Base-by-base conservation (phyloP, 1,140 invertebrate genomes). In the Belonocnema kinseyi region DNA sequence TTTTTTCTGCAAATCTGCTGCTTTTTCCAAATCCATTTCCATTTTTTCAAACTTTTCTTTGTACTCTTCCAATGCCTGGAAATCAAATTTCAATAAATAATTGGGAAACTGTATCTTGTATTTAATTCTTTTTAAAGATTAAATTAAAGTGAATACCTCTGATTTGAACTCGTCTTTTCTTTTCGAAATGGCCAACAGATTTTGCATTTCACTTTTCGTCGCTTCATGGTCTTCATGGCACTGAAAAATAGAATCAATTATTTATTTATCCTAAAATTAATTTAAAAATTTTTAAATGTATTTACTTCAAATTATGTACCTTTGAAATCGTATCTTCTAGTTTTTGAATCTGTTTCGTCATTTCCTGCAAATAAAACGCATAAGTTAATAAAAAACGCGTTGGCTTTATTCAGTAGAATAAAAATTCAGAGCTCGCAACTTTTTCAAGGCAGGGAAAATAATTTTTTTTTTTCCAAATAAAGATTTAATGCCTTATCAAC, bases 1-100 rank as follows among this genome's bases (percentile, higher is more conserved):
- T 76, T 74, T 74, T n/a, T 66, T 51, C 13, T 61, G 6, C 19
- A 53, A 12, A 40, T 66, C 11, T 58, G 58, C 21, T 6, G 74
- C 17, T 52, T 6, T 4, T 58, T 74, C 40, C 8, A 80, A 53
- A 33, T 19, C 14, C 76, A 75, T 14, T 56, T 76, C 56, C 19
- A 73, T 58, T 26, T 72, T 46, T 71, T 78, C 70, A 21, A 19
- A 50, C 70, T 77, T 61, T 53, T 80, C 58, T 72, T 21, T 71
- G 56, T 66, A 70, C 1, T 80, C 66, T 1, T 72, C 75, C 16
- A 76, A 72, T 6, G 74, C 61, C 19, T 76, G 19, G 19, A 50
- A 8, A 50, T 54, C 40, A n/a, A 8, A 33, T 40, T 77, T 76
- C 72, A 7, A 54, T 12, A 50, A 70, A 6, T 79, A 33, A 13